Evolutionary conservation across 2,113 vertebrate genomes (phyloP).

Genomic region (Copsychus sechellarum): DNA sequence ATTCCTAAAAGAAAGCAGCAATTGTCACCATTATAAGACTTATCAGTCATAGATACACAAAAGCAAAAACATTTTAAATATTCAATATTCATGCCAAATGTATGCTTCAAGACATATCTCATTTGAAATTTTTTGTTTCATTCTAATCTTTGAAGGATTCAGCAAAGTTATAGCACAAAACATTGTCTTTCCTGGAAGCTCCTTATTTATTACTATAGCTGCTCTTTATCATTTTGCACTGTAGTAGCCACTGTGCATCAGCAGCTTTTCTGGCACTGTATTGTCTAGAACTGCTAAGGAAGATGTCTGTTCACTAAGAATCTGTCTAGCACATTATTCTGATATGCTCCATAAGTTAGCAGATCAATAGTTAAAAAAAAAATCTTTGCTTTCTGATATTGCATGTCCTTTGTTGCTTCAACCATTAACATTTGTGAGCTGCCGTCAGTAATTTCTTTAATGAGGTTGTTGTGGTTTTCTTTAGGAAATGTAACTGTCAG

Average conservation of each 20-base stretch:
- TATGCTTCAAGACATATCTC: not conserved
- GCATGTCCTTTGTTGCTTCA: slow-evolving; percentile 85
- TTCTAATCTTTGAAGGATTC: slow-evolving; percentile 19
- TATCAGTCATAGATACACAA: slow-evolving; percentile 38
- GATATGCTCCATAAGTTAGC: slow-evolving; percentile 76
- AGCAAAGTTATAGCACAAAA: not conserved
- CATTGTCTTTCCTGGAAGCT: not conserved
- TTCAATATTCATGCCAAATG: slow-evolving; percentile 29
- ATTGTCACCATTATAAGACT: slow-evolving; percentile 57
- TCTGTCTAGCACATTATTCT: slow-evolving; percentile 68
- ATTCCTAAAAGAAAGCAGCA: not conserved
- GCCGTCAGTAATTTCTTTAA: slow-evolving; percentile 92
- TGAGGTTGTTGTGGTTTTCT: slow-evolving; percentile 88
- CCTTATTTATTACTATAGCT: slow-evolving; percentile 7
- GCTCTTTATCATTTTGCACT: slow-evolving; percentile 58
- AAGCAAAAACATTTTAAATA: slow-evolving; percentile 43
- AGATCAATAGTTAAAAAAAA: slow-evolving; percentile 85
- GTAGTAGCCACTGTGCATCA: slow-evolving; percentile 51
- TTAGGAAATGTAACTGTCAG: slow-evolving; percentile 79
- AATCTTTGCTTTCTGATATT: slow-evolving; percentile 84
- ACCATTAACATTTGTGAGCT: slow-evolving; percentile 89
- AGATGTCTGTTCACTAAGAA: slow-evolving; percentile 63
- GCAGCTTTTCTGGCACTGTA: slow-evolving; percentile 60
- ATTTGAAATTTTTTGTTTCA: slow-evolving; percentile 23
- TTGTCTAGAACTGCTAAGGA: slow-evolving; percentile 57